A percentile compares a stretch with the other conserved stretches of the same genome.
phyloP scores from a whole-genome alignment of 2,888 invertebrate genomes.

The Itoplectis maculator region DNA sequence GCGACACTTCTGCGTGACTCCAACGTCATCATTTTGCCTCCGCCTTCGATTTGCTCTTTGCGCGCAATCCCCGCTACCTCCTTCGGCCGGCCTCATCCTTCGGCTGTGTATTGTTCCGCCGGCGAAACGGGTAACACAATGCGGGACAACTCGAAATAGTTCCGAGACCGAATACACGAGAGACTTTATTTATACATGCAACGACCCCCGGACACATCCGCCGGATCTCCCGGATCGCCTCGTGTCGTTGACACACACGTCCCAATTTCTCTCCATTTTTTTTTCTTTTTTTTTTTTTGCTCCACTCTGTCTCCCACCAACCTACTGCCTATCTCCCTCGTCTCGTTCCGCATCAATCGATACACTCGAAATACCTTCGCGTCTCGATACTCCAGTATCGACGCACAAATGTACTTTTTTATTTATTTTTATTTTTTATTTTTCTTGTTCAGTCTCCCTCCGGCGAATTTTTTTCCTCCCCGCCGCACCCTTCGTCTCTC shows the following conservation, averaged over 20 bases:
- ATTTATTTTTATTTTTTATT: conserved; percentile 6
- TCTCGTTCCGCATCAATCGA: conserved; percentile 53
- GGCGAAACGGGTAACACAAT: conserved; percentile 51
- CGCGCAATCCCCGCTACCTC: conserved; percentile 3
- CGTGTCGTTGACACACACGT: conserved; percentile 66
- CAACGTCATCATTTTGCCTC: conserved; percentile 42
- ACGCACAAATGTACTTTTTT: conserved; percentile 38
- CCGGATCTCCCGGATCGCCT: conserved; percentile 60
- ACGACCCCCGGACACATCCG: conserved; percentile 59
- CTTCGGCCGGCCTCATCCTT: conserved; percentile 33
- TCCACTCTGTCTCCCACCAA: conserved; percentile 10
- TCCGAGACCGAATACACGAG: conserved; percentile 32
- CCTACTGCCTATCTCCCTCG: conserved; percentile 9
- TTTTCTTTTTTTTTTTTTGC: conserved; percentile 48
- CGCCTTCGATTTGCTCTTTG: conserved; percentile 5
- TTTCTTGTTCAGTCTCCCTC: neutral
- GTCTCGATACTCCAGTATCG: conserved; percentile 40
- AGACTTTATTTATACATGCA: conserved; percentile 62
- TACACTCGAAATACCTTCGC: conserved; percentile 50
- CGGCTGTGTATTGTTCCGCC: conserved; percentile 27
- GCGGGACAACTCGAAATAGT: conserved; percentile 46
- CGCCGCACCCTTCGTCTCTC: neutral
- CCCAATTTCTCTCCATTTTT: conserved; percentile 66
- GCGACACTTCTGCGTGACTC: conserved; percentile 35
- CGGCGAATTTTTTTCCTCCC: neutral